A percentile compares a stretch with the other conserved stretches of the same genome.
Conservation (phyloP, 2,113 vertebrate species). For the zebrafish (Danio rerio) region DNA sequence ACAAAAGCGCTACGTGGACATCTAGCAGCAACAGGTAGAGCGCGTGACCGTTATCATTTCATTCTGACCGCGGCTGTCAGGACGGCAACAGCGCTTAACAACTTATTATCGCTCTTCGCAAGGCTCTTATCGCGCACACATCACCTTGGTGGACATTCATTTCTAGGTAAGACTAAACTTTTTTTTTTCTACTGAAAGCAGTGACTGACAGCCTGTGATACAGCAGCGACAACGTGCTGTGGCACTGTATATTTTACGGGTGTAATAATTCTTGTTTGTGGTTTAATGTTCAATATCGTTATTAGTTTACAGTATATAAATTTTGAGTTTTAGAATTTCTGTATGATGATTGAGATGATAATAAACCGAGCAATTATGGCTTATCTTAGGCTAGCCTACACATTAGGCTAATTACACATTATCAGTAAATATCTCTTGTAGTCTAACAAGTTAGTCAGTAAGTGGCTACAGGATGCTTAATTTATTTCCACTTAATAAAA, state of each 20-base stretch:
- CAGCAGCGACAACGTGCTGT: background rate
- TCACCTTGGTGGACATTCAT: constrained; percentile 9
- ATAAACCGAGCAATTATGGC: background rate
- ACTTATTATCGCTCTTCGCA: background rate
- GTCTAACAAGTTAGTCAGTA: background rate
- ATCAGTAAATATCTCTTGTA: background rate
- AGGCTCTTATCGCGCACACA: background rate
- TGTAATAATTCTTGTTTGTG: background rate
- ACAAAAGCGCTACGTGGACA: constrained; percentile 78
- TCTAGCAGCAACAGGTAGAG: constrained; percentile 71
- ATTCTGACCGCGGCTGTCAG: constrained; percentile 36
- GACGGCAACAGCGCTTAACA: background rate
- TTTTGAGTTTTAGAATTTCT: too few species aligned
- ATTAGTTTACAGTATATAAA: background rate
- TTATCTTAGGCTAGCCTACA: too few species aligned
- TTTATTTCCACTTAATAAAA: too few species aligned
- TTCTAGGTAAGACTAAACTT: constrained; percentile 41
- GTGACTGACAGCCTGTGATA: background rate
- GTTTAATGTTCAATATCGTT: background rate
- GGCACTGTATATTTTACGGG: background rate
- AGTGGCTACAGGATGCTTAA: background rate
- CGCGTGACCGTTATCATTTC: constrained; percentile 67
- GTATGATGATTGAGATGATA: background rate
- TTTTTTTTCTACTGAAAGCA: too few species aligned
- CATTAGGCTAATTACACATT: background rate